phyloP scores from a whole-genome alignment of 2,888 invertebrate species.

The Rhaphigaster nebulosa region DNA sequence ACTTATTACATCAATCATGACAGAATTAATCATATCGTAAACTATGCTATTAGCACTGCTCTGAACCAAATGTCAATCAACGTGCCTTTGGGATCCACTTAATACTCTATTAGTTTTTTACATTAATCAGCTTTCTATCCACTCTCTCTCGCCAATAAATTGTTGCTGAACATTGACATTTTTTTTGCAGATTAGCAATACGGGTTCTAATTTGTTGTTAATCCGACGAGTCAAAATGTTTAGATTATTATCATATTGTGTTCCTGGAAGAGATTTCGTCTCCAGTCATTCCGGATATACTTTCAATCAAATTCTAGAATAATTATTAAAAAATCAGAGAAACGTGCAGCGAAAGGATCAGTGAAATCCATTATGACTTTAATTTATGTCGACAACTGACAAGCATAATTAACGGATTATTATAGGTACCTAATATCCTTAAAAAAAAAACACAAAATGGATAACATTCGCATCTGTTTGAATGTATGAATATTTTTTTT shows the following conservation, averaged over 20 bases:
- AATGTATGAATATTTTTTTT: too few relatives aligned
- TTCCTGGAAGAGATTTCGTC: constrained; percentile 28
- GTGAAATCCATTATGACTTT: neutral
- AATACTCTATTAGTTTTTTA: constrained; percentile 9
- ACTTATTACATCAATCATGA: too few relatives aligned
- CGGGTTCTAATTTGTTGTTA: constrained; percentile 30
- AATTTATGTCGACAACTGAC: too few relatives aligned
- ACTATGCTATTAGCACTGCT: neutral
- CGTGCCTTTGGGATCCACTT: neutral
- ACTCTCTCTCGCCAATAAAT: constrained; percentile 27
- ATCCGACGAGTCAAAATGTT: neutral
- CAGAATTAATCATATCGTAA: too few relatives aligned
- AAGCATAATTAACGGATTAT: too few relatives aligned
- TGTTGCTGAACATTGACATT: constrained; percentile 19
- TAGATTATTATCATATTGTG: constrained; percentile 36
- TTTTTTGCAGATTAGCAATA: constrained; percentile 18
- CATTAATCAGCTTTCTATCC: constrained; percentile 6
- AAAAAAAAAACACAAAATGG: too few relatives aligned
- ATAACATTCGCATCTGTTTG: too few relatives aligned
- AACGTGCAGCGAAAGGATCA: neutral
- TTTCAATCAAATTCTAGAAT: constrained; percentile 1
- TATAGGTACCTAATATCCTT: too few relatives aligned
- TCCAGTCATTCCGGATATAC: constrained; percentile 5
- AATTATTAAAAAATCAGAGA: neutral
- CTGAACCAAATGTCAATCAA: constrained; percentile 8